phyloP scores from a whole-genome alignment of 2,797 vertebrate species.

The Centroberyx gerrardi region DNA sequence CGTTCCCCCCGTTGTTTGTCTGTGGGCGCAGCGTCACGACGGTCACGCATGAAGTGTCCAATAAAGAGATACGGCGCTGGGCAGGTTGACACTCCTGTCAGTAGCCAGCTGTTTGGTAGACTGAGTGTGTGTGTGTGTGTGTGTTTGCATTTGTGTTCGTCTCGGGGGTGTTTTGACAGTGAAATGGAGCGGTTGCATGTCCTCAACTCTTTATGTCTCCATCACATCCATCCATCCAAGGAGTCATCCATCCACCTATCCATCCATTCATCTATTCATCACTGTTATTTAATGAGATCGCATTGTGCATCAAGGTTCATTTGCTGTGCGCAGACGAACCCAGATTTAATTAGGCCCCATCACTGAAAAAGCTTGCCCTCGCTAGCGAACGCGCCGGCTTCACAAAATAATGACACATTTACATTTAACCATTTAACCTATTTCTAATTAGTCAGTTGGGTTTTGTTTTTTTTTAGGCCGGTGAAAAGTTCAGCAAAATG shows the following conservation, averaged over 20 bases:
- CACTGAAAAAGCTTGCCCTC: conserved; percentile 67
- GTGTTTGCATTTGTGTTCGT: conserved; percentile 40
- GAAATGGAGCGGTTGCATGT: conserved; percentile 40
- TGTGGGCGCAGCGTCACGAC: conserved; percentile 46
- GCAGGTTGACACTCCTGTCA: conserved; percentile 73
- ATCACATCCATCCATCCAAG: conserved; percentile 31
- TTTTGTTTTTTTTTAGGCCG: conserved; percentile 70
- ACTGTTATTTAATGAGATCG: conserved; percentile 84
- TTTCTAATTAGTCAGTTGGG: conserved; percentile 88
- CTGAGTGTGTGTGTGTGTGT: conserved; percentile 24
- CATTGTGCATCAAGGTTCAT: conserved; percentile 85
- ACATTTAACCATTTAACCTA: conserved; percentile 85
- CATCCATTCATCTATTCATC: conserved; percentile 53
- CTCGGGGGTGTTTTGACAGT: conserved; percentile 71
- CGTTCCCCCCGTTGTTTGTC: conserved; percentile 56
- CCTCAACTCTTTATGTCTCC: conserved; percentile 39
- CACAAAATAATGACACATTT: conserved; percentile 88
- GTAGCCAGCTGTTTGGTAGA: conserved; percentile 72
- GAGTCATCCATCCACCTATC: conserved; percentile 5
- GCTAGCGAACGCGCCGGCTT: conserved; percentile 54
- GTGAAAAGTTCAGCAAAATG: conserved; percentile 85
- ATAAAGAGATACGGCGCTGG: conserved; percentile 52
- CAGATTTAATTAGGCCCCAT: conserved; percentile 84
- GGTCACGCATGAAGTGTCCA: conserved; percentile 70
- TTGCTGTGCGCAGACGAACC: conserved; percentile 80